These are phyloP conservation scores for Staurois parvus DNA, from an alignment of 2,797 vertebrate species.

Conservation along the genomic window DNA sequence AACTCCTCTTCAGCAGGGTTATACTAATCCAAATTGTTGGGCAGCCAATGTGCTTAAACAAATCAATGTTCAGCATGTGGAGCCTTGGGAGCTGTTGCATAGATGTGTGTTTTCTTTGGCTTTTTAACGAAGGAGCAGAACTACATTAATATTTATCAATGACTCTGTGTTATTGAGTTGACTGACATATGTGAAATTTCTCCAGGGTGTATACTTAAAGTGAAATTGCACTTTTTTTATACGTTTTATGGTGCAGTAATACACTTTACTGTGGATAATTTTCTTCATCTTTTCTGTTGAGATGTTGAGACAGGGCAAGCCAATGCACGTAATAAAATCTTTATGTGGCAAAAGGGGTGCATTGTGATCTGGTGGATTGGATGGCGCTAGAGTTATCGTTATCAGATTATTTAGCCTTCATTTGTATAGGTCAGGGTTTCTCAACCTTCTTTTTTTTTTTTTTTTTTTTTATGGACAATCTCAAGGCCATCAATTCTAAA, in stretches of 20 bases:
- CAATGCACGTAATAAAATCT: neutral
- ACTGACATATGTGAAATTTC: neutral
- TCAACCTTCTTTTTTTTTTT: too few relatives aligned
- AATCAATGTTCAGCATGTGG: neutral
- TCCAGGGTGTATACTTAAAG: neutral
- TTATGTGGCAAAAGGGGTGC: too few relatives aligned
- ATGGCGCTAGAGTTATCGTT: too few relatives aligned
- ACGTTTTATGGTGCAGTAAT: too few relatives aligned
- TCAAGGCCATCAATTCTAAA: too few relatives aligned
- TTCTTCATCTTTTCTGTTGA: neutral
- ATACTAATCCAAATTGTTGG: neutral
- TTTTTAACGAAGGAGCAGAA: neutral
- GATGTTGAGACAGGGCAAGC: neutral
- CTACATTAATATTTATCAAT: slow-evolving; percentile 1
- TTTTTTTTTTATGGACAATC: too few relatives aligned
- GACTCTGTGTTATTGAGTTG: neutral
- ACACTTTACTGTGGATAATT: too few relatives aligned
- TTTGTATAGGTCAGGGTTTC: too few relatives aligned
- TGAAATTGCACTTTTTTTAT: neutral
- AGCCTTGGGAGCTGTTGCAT: neutral
- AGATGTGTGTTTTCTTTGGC: neutral
- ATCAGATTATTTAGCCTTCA: too few relatives aligned
- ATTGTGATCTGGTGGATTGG: too few relatives aligned
- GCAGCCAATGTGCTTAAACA: neutral
- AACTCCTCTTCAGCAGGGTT: neutral